Base-by-base conservation (phyloP, 2,888 invertebrate genomes). In the Patella pellucida region DNA sequence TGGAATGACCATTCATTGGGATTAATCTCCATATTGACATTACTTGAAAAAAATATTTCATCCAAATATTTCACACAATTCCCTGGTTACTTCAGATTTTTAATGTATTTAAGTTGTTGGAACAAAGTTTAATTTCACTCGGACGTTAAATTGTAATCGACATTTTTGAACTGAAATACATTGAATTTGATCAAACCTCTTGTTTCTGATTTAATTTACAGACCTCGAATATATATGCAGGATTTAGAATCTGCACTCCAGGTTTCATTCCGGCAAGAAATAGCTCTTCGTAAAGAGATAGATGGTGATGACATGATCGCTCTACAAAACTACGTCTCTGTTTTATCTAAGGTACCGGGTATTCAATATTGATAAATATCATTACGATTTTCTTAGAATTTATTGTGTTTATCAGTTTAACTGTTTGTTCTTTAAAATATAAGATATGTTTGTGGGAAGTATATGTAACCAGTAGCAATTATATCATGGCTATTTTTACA, bases 241-340 rank as follows among this genome's bases (percentile, higher is more conserved):
- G 99, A 99, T 91, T 91, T 99, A 77, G 96, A 97, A 91, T 95
- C 95, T 85, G 95, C 96, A 0, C 90, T 99, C n/a, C 93, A 94
- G 83, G 95, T 95, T 86, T 94, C 95, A 70, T 92, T 99, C 41
- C 93, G 93, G 81, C 95, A 95, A 84, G 99, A 99, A 92, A 93
- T 99, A 50, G 93, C 95, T 3, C 93, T 94, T 79, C 92, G 93
- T 67, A 94, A 94, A 87, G 89, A 90, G 23, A 94, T 99, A 70
- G 92, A 92, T 27, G 95, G 95, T 1, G 95, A 95, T 79, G 93
- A 94, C 76, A 90, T 97, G 73, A 89, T 92, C 75, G 96, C 96
- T 0, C 91, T 99, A 23, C 93, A 95, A 84, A 92, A 93, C 41
- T 97, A 95, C 89, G 89, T 98, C 16, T 91, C 93, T 77, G 93